Base-by-base conservation (phyloP, 2,113 vertebrate species). In the Eurystomus gularis region DNA sequence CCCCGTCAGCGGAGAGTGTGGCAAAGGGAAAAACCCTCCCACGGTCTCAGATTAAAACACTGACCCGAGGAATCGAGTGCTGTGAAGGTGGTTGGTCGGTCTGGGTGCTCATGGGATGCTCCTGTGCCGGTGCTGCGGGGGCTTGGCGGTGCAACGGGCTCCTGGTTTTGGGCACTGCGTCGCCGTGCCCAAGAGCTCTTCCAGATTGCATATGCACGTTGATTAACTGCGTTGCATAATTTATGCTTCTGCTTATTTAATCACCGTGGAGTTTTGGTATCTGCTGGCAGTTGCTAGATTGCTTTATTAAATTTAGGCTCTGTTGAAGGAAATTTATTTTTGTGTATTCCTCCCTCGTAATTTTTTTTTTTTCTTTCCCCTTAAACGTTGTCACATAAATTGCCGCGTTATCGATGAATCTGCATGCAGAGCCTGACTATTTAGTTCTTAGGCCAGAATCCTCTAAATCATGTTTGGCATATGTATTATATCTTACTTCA, bases 231-330 rank as follows among this genome's bases (percentile, higher is more conserved):
- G 3, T 33, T 72, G 78, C 42, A 82, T 95, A 84, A 93, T 84
- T 96, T 87, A 95, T 46, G 37, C 44, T 90, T 61, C 69, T 76
- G 40, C 66, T 92, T 55, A 90, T 72, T 95, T 96, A 97, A 94
- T 95, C 71, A 89, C 48, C 84, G 73, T 17, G 61, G 62, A 89
- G 76, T 65, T 78, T 86, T 66, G 52, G 76, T 88, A 58, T 91
- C 96, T 7, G 0, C 60, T 96, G 75, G 89, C 95, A 64, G 35
- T 96, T 95, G 29, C 83, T 84, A 94, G 65, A 94, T 97, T 97
- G 95, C 81, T 91, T 97, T 97, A 97, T 95, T 94, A 96, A 86
- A 92, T 96, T 97, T 91, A 92, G 64, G 60, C 91, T 62, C 89
- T 87, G 39, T 90, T 66, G 88, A 97, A 94, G 88, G 21, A 70